These are phyloP conservation scores for Netelia virgata DNA, from an alignment of 2,888 invertebrate genomes.

Conservation along the genomic window DNA sequence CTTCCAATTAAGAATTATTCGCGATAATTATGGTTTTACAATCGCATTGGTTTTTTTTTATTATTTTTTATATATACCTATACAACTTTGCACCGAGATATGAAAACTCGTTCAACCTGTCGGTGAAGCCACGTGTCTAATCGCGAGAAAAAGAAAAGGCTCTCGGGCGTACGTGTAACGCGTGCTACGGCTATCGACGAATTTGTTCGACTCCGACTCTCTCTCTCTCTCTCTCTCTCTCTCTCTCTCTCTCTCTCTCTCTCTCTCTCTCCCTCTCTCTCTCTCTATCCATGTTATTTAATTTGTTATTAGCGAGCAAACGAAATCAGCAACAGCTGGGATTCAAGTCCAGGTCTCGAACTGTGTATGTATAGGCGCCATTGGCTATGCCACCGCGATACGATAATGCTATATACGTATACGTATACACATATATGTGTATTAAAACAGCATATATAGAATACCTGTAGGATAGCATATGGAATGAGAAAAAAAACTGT, in stretches of 20 bases:
- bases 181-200: slow-evolving; percentile 22
- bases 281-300: slow-evolving; percentile 4
- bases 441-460: slow-evolving; percentile 17
- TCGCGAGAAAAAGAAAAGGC: slow-evolving; percentile 1
- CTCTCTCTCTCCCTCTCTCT: neutral
- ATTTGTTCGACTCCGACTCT: slow-evolving; percentile 31
- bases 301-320: slow-evolving; percentile 46
- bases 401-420: slow-evolving; percentile 3
- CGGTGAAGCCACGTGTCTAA: neutral
- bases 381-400: slow-evolving; percentile 34
- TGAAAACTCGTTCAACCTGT: neutral
- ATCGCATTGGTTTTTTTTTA: too few species aligned
- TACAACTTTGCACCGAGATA: neutral
- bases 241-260: neutral
- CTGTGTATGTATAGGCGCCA: slow-evolving; percentile 33
- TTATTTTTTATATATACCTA: too few species aligned
- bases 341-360: slow-evolving; percentile 3
- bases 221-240: neutral
- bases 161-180: neutral
- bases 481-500: slow-evolving; percentile 60
- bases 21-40: too few species aligned
- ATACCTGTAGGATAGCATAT: slow-evolving; percentile 44
- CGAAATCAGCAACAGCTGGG: slow-evolving; percentile 30
- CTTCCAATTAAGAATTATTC: too few species aligned
- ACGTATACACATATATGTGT: neutral